Evolutionary conservation across 2,113 vertebrate genomes (phyloP), one percentile per base, ranked within the genome.

Genomic region (Hydrolagus affinis): DNA sequence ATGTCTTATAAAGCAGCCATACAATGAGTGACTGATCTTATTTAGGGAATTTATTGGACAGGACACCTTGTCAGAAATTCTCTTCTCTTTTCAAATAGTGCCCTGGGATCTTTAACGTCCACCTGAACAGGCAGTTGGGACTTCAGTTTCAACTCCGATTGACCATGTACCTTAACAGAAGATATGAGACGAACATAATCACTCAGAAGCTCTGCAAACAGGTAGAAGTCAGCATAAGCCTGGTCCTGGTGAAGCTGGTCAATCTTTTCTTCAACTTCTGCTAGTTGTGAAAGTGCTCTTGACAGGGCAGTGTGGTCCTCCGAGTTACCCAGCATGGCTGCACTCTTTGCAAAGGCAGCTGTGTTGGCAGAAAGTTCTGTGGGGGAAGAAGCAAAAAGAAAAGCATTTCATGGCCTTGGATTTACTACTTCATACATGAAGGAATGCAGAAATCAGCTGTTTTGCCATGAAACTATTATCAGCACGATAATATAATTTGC

Each of bases 241-340:
- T 99, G 98, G 25, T 98, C 96, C 92, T 98, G 97, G 91, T 99
- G 96, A 88, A 99, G 93, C 85, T 95, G 95, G 90, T 99, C 97
- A 87, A 99, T 97, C 91, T 98, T 98, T 90, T 99, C 98, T 90
- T 99, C 97, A 89, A 99, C 97, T 86, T 99, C 98, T n/a, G 98
- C 98, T 88, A 99, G 95, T 90, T 99, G 98, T 28, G 97, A 98
- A 89, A 99, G 91, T 19, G 98, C 98, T 78, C 98, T 93, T 14
- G 97, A 98, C 56, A 99, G 91, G 70, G 98, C 98, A 72, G 97
- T 99, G 90, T 99, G 97, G 89, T 99, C 98, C 92, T 99, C 98
- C 0, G 97, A 97, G 91, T 98, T 99, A 44, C 98, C 97, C 91
- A 99, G 90, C 98, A 99, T 99, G 87, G 97, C 97, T 44, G 97